A percentile compares a stretch with the other conserved stretches of the same genome.
Conservation (phyloP, 2,888 invertebrate genomes). For the Listrodromus nycthemerus region DNA sequence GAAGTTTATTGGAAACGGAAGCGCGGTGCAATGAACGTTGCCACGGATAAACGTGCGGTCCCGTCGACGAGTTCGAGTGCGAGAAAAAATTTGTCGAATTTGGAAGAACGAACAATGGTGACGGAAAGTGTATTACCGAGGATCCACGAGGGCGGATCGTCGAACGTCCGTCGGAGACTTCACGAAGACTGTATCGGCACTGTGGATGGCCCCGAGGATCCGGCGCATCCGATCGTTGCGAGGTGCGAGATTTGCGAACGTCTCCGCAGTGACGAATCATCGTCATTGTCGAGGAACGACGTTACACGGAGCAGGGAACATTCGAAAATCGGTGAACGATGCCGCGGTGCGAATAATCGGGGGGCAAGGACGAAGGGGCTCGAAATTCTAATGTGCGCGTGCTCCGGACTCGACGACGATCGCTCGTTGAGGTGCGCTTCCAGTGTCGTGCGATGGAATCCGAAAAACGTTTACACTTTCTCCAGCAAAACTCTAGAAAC, state of each 20-base stretch:
- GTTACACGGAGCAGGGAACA: background rate
- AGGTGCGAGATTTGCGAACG: conserved; percentile 70
- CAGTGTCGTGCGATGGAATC: conserved; percentile 81
- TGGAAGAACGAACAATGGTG: background rate
- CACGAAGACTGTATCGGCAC: conserved; percentile 47
- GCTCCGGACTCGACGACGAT: conserved; percentile 65
- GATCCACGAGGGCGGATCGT: background rate
- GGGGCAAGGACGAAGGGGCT: conserved; percentile 52
- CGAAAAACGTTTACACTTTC: conserved; percentile 12
- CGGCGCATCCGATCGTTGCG: conserved; percentile 65
- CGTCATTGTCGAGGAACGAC: background rate
- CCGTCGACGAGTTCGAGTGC: conserved; percentile 4
- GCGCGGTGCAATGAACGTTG: conserved; percentile 32
- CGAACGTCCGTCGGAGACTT: conserved; percentile 21
- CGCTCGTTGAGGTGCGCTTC: conserved; percentile 76
- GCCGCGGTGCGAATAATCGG: conserved; percentile 32
- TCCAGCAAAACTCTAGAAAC: conserved; percentile 6
- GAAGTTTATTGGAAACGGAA: background rate
- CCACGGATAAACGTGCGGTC: conserved; percentile 24
- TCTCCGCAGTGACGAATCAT: conserved; percentile 64
- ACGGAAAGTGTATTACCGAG: background rate
- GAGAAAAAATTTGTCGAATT: conserved; percentile 37
- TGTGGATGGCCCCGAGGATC: conserved; percentile 71
- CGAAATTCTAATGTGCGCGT: conserved; percentile 28
- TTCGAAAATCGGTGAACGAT: conserved; percentile 25